A percentile compares a stretch with the other conserved stretches of the same genome.
These are phyloP conservation scores for Heteronetta atricapilla DNA, from an alignment of 2,113 vertebrate species.

Conservation along the genomic window DNA sequence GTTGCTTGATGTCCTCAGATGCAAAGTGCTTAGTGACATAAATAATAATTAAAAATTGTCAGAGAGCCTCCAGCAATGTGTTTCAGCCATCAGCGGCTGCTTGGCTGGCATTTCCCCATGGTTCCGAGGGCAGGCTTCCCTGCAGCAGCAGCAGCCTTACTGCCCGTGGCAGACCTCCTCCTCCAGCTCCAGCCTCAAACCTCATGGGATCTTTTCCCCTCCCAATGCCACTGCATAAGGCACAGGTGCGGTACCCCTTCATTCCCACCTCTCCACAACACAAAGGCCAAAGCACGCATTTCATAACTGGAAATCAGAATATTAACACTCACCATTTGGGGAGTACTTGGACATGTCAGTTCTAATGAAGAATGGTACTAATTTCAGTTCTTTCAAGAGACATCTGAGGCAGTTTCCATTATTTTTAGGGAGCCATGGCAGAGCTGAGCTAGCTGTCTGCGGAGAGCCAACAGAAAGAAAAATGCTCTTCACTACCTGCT, in stretches of 20 bases:
- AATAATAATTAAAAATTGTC: no score
- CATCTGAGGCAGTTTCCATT: not conserved
- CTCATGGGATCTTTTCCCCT: not conserved
- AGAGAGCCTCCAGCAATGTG: no score
- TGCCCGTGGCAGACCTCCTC: not conserved
- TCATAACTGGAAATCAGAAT: not conserved
- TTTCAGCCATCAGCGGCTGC: no score
- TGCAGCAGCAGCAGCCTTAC: no score
- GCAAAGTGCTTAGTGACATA: not conserved
- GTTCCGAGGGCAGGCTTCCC: no score
- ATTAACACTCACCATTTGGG: not conserved
- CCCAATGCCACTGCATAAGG: fast-evolving
- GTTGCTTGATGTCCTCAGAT: no score
- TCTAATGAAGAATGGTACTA: not conserved
- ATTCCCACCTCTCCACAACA: not conserved
- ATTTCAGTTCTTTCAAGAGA: not conserved
- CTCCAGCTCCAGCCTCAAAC: not conserved
- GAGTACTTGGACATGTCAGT: not conserved
- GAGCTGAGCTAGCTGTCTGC: conserved; percentile 15
- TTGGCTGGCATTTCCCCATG: no score
- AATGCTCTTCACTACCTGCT: not conserved
- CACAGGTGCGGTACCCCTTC: not conserved
- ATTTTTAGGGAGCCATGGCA: not conserved
- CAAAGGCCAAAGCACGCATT: fast-evolving
- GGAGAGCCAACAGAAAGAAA: conserved; percentile 30